Base-by-base conservation (phyloP, 1,140 invertebrate genomes). In the Paraescarpia echinospica region DNA sequence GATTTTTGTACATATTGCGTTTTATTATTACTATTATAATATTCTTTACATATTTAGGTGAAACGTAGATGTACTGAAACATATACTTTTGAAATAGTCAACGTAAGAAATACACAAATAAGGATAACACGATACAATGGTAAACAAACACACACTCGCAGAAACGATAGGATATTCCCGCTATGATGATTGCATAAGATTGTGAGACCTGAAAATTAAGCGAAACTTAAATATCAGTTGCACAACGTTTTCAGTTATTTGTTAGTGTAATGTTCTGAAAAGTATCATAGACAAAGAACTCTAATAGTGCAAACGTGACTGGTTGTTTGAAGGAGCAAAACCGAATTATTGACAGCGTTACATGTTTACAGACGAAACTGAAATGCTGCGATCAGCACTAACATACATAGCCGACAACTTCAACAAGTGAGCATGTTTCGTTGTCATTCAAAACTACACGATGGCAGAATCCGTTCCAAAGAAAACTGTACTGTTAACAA, bases 361-460 rank as follows among this genome's bases (percentile, higher is more conserved):
- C 22, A 0, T 77, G 0, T 12, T 77, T 77, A 77, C 22, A 77
- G 35, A 90, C 22, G 90, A 90, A 41, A 33, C 90, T 34, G 95
- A 95, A 90, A 94, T 95, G 2, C 94, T 95, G 89, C 94, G 94
- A 41, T 94, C 94, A 27, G 94, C 95, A 18, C 94, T 95, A 31
- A 94, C 94, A 0, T 94, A 95, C 33, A 95, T 95, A 6, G 94
- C 95, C 0, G 94, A 95, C 34, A 95, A 95, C 92, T 94, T 95
- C 51, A 95, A 95, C 94, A 95, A 94, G 95, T 95, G 93, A 93
- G 93, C 91, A 33, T 27, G 18, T 18, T 12, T 77, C 59, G 22
- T 27, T 77, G 14, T 77, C 27, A 12, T 77, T 77, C 22, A 27
- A 27, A 2, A 77, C 2, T 77, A 12, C 59, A 0, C 27, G 8